Evolutionary conservation across 2,888 invertebrate genomes (phyloP).

Genomic region (Lasius platythorax): DNA sequence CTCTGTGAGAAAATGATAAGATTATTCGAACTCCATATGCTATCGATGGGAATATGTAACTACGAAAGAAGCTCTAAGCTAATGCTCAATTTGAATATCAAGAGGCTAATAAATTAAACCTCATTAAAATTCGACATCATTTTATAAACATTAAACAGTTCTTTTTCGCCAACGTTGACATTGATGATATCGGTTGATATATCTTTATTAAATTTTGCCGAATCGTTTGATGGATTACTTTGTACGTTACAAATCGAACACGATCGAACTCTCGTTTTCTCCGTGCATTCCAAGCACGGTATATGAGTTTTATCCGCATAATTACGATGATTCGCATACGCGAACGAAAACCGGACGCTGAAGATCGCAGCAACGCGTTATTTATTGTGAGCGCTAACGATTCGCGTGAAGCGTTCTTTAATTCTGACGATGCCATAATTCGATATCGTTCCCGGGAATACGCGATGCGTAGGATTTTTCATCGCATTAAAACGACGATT

Average conservation of each 20-base stretch:
- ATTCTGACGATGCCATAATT: slow-evolving; percentile 40
- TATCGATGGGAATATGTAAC: background rate
- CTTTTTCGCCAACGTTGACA: background rate
- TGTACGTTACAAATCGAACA: background rate
- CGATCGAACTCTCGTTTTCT: background rate
- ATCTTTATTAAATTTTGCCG: background rate
- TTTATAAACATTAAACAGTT: slow-evolving; percentile 2
- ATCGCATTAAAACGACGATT: slow-evolving; percentile 19
- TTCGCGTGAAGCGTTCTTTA: slow-evolving; percentile 22
- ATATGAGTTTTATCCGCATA: slow-evolving; percentile 21
- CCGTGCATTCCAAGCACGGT: background rate
- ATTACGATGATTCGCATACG: slow-evolving; percentile 3
- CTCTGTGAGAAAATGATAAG: background rate
- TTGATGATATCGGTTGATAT: no score
- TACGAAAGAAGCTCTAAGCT: background rate
- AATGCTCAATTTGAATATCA: background rate
- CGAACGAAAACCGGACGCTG: slow-evolving; percentile 5
- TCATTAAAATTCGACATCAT: slow-evolving; percentile 19
- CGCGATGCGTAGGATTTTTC: slow-evolving; percentile 15
- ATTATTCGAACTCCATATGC: background rate
- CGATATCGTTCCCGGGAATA: slow-evolving; percentile 19
- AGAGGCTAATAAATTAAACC: background rate
- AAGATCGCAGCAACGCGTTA: background rate
- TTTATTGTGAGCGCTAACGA: slow-evolving; percentile 30
- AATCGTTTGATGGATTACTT: background rate